These are phyloP conservation scores for Zosterops hypoxanthus DNA, from an alignment of 2,113 vertebrate genomes.

Conservation along the genomic window DNA sequence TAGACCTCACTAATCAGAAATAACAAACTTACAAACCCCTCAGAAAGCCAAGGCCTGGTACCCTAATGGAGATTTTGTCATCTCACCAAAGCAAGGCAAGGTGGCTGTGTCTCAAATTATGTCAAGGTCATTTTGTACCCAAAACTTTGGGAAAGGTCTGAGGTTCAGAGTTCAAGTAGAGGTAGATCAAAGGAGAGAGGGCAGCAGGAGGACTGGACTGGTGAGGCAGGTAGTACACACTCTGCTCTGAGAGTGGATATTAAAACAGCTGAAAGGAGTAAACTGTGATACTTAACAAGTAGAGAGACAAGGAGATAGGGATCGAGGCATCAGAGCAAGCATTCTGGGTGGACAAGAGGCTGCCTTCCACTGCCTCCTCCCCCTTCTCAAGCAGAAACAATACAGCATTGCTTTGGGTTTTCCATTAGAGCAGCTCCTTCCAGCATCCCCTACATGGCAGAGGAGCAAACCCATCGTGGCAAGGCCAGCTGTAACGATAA, in stretches of 20 bases:
- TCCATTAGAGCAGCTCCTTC: not conserved
- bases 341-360: not conserved
- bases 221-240: not conserved
- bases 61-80: not conserved
- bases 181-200: not conserved
- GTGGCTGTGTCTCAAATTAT: not conserved
- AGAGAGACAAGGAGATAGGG: not conserved
- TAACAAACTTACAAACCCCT: not conserved
- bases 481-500: not conserved
- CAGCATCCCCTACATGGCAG: not conserved
- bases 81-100: not conserved
- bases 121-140: not conserved
- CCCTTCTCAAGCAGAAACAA: not conserved
- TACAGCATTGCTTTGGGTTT: not conserved
- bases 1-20: not conserved
- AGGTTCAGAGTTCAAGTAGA: not conserved
- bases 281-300: not conserved
- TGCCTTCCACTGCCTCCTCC: not conserved
- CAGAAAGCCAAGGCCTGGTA: not conserved
- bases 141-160: not conserved
- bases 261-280: not conserved
- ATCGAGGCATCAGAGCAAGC: not conserved
- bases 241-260: not conserved
- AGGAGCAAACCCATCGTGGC: accelerated
- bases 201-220: not conserved